Evolutionary conservation across 1,140 invertebrate species (phyloP).

Genomic region (Coenobita brevimanus): DNA sequence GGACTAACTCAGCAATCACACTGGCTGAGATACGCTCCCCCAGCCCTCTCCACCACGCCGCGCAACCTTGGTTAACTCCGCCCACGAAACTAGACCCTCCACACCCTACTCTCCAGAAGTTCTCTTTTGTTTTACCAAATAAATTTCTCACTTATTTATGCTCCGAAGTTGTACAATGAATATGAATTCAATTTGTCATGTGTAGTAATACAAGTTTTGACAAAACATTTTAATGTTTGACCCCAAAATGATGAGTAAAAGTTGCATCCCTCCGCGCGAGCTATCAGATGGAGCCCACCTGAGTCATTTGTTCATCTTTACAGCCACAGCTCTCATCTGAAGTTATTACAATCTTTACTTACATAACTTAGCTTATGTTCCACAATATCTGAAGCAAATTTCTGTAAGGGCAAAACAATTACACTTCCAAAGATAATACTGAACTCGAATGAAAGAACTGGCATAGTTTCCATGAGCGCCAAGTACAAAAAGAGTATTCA

Average conservation of each 20-base stretch:
- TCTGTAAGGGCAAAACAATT: no score
- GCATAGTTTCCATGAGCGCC: not conserved
- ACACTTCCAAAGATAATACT: no score
- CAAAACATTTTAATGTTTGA: not conserved
- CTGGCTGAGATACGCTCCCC: slow-evolving; percentile 43
- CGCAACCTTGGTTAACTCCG: slow-evolving; percentile 59
- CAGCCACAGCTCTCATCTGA: not conserved
- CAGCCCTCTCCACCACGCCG: slow-evolving; percentile 4
- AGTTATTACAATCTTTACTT: not conserved
- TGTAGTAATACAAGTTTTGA: not conserved
- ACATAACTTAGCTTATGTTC: not conserved
- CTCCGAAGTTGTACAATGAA: not conserved
- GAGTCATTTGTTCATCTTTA: slow-evolving; percentile 29
- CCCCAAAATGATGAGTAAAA: slow-evolving; percentile 40
- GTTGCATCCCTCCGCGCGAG: slow-evolving; percentile 41
- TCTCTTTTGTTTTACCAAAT: not conserved
- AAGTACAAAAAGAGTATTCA: slow-evolving; percentile 8
- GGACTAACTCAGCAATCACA: slow-evolving; percentile 57
- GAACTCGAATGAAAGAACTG: no score
- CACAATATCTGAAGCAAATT: not conserved
- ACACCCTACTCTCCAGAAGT: slow-evolving; percentile 17
- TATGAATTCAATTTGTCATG: no score
- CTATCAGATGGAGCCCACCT: slow-evolving; percentile 45
- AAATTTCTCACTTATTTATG: not conserved
- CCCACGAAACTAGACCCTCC: slow-evolving; percentile 58